These are phyloP conservation scores for Heteromormyrus szaboi DNA, from an alignment of 2,797 vertebrate genomes.

Conservation along the genomic window DNA sequence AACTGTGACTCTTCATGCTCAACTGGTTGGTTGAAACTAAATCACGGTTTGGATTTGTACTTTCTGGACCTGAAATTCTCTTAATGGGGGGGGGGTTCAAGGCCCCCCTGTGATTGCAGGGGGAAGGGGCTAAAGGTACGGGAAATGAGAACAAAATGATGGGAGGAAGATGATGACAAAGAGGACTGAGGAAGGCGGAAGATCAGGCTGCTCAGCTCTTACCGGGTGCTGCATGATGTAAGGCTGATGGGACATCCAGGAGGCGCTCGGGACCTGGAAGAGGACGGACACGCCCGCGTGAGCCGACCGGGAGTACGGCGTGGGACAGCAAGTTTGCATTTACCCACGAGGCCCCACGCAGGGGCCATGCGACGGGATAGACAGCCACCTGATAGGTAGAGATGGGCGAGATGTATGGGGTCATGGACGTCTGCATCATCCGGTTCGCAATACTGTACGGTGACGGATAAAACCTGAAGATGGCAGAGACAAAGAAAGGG, in stretches of 20 bases:
- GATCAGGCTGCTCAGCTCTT: conserved; percentile 50
- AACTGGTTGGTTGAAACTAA: too few species aligned
- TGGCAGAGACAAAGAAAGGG: conserved; percentile 29
- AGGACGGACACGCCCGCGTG: conserved; percentile 3
- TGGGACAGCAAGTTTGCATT: too few species aligned
- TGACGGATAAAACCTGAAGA: conserved; percentile 82
- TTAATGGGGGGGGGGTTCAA: not conserved
- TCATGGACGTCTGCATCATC: conserved; percentile 94
- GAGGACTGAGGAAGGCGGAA: not conserved
- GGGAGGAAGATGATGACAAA: not conserved
- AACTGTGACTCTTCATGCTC: too few species aligned
- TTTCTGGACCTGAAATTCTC: too few species aligned
- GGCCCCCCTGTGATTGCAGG: not conserved
- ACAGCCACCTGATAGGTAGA: conserved; percentile 87
- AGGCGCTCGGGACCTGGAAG: conserved; percentile 89
- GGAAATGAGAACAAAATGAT: not conserved
- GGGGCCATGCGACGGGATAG: not conserved
- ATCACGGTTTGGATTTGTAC: too few species aligned
- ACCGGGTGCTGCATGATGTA: conserved; percentile 98
- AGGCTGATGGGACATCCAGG: conserved; percentile 95
- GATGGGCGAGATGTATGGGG: conserved; percentile 92
- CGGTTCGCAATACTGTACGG: conserved; percentile 96
- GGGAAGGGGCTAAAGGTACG: not conserved
- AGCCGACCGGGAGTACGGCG: not conserved
- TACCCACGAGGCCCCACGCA: too few species aligned